Conservation (phyloP, 23 tunicate species). For the Oikopleura albicans region DNA sequence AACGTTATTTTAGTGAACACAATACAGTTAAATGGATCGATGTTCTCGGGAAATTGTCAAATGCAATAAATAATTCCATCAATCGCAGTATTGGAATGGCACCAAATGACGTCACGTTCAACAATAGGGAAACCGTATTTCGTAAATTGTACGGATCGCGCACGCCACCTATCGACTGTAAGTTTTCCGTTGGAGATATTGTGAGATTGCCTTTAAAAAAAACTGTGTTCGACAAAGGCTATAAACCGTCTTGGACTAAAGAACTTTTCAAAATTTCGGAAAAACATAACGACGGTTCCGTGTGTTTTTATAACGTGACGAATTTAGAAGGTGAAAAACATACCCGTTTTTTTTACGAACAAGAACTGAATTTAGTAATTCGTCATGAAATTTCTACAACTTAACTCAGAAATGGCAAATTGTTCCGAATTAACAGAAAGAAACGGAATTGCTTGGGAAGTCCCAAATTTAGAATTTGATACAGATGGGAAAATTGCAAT, state of each 20-base stretch:
- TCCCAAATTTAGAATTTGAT: not conserved
- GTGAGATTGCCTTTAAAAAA: not conserved
- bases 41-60: not conserved
- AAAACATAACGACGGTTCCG: not conserved
- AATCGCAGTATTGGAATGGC: not conserved
- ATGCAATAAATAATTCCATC: not conserved
- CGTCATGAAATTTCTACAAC: not conserved
- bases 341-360: not conserved
- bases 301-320: not conserved
- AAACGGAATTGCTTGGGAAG: not conserved
- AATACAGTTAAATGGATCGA: not conserved
- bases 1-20: not conserved
- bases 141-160: not conserved
- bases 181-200: not conserved
- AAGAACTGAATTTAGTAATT: constrained; percentile 2
- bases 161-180: not conserved
- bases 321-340: not conserved
- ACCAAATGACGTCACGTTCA: not conserved
- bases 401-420: not conserved
- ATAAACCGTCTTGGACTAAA: not conserved
- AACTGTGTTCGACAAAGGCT: not conserved
- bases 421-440: not conserved
- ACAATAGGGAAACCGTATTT: not conserved
- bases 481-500: not conserved
- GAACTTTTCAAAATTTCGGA: not conserved